Conservation (phyloP, 2,797 vertebrate genomes). For the Gallirallus australis region DNA sequence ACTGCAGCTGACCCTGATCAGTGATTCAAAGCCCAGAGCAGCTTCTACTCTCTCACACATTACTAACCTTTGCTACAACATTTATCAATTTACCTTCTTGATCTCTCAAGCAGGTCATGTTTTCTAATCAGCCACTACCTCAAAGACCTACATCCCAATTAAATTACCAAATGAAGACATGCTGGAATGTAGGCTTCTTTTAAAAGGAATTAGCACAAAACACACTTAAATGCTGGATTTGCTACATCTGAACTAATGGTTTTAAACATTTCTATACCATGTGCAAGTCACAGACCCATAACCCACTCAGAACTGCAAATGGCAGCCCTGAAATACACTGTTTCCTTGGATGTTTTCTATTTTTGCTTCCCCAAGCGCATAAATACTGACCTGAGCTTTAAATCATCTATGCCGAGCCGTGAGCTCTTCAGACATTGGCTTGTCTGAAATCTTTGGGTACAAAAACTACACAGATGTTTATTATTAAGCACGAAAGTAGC, state of each 20-base stretch:
- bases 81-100: conserved; percentile 95
- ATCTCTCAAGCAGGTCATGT: conserved; percentile 96
- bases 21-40: conserved; percentile 80
- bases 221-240: conserved; percentile 54
- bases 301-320: neutral
- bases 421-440: conserved; percentile 4
- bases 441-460: neutral
- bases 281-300: neutral
- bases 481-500: conserved; percentile 45
- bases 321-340: neutral
- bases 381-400: conserved; percentile 40
- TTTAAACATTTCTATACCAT: neutral
- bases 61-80: conserved; percentile 86
- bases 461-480: conserved; percentile 47
- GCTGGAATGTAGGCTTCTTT: conserved; percentile 74
- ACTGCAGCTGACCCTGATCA: conserved; percentile 89
- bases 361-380: neutral
- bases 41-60: conserved; percentile 82
- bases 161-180: conserved; percentile 77
- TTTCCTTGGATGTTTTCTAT: conserved; percentile 16
- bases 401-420: neutral
- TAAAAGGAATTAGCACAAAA: conserved; percentile 42
- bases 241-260: neutral
- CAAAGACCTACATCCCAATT: conserved; percentile 82
- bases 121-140: conserved; percentile 84